Conservation (phyloP, 2,113 vertebrate genomes). For the Alectura lathami region DNA sequence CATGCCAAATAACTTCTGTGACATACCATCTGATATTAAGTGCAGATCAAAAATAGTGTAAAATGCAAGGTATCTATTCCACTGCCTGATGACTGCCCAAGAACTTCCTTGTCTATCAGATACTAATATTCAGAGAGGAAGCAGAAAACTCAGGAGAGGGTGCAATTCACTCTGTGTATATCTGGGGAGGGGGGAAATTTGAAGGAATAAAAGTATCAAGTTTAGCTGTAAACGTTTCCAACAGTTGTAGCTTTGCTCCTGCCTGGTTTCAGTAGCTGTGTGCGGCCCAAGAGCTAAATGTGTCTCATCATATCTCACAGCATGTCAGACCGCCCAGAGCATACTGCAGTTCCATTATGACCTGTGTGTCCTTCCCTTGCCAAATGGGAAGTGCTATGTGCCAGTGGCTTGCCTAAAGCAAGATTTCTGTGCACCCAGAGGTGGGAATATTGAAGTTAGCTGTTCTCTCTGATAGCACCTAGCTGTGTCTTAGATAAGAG, state of each 20-base stretch:
- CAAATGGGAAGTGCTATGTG: neutral
- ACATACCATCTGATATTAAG: neutral
- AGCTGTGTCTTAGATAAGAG: no score
- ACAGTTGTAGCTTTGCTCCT: neutral
- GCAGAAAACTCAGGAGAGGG: neutral
- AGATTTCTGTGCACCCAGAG: neutral
- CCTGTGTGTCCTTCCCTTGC: neutral
- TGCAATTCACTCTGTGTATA: neutral
- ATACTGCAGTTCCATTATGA: fast-evolving
- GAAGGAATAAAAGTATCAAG: neutral
- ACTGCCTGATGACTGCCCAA: neutral
- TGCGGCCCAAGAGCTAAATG: neutral
- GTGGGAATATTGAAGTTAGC: neutral
- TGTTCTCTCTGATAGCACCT: neutral
- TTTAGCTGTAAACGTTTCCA: neutral
- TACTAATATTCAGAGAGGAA: neutral
- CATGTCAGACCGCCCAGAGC: neutral
- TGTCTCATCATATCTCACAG: neutral
- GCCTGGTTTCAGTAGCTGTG: neutral
- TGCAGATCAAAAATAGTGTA: neutral
- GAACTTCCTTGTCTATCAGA: neutral
- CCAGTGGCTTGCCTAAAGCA: neutral
- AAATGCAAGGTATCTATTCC: neutral
- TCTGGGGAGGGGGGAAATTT: neutral
- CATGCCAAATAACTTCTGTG: neutral